phyloP scores from a whole-genome alignment of 2,797 vertebrate genomes.

The Cyprinodon diabolis region DNA sequence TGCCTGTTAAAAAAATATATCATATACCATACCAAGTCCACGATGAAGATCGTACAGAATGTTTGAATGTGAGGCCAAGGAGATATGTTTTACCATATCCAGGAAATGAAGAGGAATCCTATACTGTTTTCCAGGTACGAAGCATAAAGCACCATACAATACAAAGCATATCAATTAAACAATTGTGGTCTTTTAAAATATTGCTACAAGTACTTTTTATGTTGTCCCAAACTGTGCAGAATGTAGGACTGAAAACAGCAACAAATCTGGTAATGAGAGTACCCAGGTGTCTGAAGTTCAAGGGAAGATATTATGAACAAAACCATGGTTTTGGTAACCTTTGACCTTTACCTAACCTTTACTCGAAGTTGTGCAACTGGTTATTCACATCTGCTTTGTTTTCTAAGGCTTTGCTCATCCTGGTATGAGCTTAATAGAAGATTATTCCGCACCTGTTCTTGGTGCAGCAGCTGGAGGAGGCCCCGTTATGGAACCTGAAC shows the following conservation, averaged over 20 bases:
- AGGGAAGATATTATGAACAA: conserved; percentile 39
- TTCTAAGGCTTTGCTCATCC: background rate
- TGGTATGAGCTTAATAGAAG: background rate
- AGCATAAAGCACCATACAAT: background rate
- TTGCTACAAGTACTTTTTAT: background rate
- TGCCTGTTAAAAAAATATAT: conserved; percentile 25
- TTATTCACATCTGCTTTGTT: background rate
- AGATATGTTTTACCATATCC: conserved; percentile 8
- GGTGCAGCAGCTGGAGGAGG: too few species aligned
- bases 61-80: conserved; percentile 54
- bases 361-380: background rate
- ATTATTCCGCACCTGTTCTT: accelerated
- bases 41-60: conserved; percentile 31
- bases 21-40: conserved; percentile 17
- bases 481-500: background rate
- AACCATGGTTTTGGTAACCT: background rate
- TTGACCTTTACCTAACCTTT: background rate
- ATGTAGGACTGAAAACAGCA: conserved; percentile 72
- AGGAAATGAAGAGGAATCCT: background rate
- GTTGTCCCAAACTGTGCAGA: conserved; percentile 43
- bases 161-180: background rate
- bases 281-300: conserved; percentile 60
- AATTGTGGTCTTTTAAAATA: background rate
- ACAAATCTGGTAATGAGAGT: conserved; percentile 63
- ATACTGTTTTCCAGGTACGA: conserved; percentile 58